A percentile compares a stretch with the other conserved stretches of the same genome.
phyloP scores from a whole-genome alignment of 2,797 vertebrate species.

The Epinephelus malabaricus region DNA sequence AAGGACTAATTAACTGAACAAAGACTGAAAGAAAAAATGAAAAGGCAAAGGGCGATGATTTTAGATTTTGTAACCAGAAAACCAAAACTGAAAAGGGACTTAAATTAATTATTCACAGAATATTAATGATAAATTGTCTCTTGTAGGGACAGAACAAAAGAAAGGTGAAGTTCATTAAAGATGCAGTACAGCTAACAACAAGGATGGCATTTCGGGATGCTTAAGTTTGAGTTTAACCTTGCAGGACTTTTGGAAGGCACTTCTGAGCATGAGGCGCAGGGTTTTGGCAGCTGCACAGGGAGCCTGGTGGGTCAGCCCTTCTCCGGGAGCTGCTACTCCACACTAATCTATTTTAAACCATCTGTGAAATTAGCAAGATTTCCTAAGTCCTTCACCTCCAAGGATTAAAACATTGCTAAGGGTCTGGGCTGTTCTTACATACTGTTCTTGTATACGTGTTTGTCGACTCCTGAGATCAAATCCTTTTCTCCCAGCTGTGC shows the following conservation, averaged over 20 bases:
- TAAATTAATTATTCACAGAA: not conserved
- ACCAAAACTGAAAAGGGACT: not conserved
- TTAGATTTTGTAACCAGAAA: not conserved
- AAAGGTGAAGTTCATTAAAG: conserved; percentile 51
- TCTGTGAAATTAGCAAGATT: conserved; percentile 93
- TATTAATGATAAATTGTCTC: conserved; percentile 13
- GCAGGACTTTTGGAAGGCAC: conserved; percentile 91
- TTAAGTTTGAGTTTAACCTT: conserved; percentile 92
- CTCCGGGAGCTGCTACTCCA: conserved; percentile 88
- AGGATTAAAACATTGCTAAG: conserved; percentile 89
- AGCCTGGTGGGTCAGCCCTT: conserved; percentile 89
- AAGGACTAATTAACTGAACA: conserved; percentile 18
- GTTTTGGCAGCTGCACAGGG: conserved; percentile 89
- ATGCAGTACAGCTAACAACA: conserved; percentile 59
- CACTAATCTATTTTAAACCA: conserved; percentile 93
- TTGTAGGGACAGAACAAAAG: conserved; percentile 18
- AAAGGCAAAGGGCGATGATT: conserved; percentile 6
- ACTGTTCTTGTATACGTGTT: conserved; percentile 73
- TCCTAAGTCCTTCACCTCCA: conserved; percentile 91
- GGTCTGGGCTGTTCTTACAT: conserved; percentile 80
- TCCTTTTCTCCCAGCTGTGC: conserved; percentile 48
- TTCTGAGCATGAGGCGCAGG: conserved; percentile 84
- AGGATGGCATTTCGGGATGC: conserved; percentile 78
- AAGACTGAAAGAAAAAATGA: not conserved
- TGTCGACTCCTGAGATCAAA: conserved; percentile 71